These are phyloP conservation scores for Mionectes macconnelli DNA, from an alignment of 2,113 vertebrate species.

Conservation along the genomic window DNA sequence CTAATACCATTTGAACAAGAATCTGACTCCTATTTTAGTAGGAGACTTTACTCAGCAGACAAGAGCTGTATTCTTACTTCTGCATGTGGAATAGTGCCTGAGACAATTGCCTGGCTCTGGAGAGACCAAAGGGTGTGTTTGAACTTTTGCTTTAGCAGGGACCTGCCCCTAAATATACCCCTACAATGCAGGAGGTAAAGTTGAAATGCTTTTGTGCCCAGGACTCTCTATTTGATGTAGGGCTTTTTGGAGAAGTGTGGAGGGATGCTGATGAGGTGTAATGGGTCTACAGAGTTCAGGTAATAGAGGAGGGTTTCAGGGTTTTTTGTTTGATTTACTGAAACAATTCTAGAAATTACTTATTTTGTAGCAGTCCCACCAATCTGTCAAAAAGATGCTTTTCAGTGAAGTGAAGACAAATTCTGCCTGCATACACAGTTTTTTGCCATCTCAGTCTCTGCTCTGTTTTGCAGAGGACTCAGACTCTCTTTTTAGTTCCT, in stretches of 20 bases:
- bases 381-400: background rate
- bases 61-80: background rate
- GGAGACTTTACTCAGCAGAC: background rate
- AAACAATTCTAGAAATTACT: background rate
- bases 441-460: background rate
- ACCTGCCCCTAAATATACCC: background rate
- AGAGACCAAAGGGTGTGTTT: background rate
- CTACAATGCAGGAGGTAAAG: background rate
- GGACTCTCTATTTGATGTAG: background rate
- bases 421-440: background rate
- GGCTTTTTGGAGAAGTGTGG: background rate
- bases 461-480: background rate
- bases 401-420: background rate
- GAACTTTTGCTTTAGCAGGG: background rate
- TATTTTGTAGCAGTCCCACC: background rate
- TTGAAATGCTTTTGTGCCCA: background rate
- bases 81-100: background rate
- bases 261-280: background rate
- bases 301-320: background rate
- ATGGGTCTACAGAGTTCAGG: background rate
- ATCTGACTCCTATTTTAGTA: conserved; percentile 1
- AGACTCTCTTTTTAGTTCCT: background rate
- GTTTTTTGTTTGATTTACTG: background rate
- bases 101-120: background rate
- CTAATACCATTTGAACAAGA: background rate